These are phyloP conservation scores for Glandiceps talaboti DNA, from an alignment of 53 echinoderm and acorn worm species.

Conservation along the genomic window DNA sequence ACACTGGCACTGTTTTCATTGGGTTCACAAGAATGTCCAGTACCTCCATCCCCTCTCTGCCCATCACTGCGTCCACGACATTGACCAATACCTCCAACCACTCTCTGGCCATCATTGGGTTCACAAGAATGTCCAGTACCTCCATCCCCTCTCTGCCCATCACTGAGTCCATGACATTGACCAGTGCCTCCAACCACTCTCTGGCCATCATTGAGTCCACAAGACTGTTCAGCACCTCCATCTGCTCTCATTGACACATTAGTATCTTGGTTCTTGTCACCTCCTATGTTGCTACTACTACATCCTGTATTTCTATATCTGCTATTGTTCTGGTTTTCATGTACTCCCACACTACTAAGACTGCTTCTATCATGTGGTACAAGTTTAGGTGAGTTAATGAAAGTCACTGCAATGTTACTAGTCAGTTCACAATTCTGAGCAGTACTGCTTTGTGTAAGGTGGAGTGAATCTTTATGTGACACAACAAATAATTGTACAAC, in stretches of 20 bases:
- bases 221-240: no score
- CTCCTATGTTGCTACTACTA: no score
- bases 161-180: no score
- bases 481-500: neutral
- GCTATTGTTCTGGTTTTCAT: neutral
- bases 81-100: neutral
- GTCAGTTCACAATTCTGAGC: neutral
- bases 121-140: neutral
- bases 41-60: neutral
- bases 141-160: neutral
- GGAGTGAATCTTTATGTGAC: neutral
- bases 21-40: no score
- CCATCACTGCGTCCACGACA: no score
- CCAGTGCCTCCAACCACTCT: neutral
- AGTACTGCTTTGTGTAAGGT: neutral
- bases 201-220: no score
- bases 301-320: no score
- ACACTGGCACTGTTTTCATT: neutral
- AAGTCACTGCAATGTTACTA: neutral
- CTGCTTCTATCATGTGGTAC: neutral
- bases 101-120: neutral
- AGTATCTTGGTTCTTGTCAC: no score
- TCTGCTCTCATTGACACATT: no score
- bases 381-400: neutral
- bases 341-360: no score